A percentile compares a stretch with the other conserved stretches of the same genome.
Evolutionary conservation across 2,113 vertebrate genomes (phyloP).

Genomic region (Brachypteracias leptosomus): DNA sequence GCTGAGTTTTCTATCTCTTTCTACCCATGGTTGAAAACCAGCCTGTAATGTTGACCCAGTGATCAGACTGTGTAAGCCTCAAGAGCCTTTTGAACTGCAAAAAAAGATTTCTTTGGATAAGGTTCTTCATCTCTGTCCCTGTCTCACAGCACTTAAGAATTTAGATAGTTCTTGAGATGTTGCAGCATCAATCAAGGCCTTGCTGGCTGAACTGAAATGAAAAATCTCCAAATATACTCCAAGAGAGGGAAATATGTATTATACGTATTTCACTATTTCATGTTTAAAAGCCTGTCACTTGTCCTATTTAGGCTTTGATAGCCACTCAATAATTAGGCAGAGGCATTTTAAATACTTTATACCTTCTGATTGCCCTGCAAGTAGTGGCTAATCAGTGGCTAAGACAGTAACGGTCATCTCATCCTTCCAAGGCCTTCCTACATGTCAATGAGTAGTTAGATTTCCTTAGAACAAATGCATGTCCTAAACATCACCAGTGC

Average conservation of each 20-base stretch:
- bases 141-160: not conserved
- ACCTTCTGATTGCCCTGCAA: not conserved
- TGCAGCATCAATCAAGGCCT: not conserved
- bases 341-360: not conserved
- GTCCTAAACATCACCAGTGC: fast-evolving
- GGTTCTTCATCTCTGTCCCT: not conserved
- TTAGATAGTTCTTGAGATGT: not conserved
- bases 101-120: not conserved
- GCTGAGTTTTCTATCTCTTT: not conserved
- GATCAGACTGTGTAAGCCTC: not conserved
- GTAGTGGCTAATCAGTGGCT: not conserved
- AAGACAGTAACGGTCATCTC: not conserved
- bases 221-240: not conserved
- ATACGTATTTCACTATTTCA: not conserved
- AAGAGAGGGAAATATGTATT: not conserved
- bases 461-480: not conserved
- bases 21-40: not conserved
- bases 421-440: not conserved
- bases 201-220: not conserved
- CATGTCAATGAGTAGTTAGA: not conserved
- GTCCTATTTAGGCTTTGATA: not conserved
- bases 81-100: not conserved
- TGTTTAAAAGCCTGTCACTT: not conserved
- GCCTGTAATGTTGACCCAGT: not conserved
- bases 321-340: not conserved